These are phyloP conservation scores for Chroicocephalus ridibundus DNA, from an alignment of 2,113 vertebrate species.

Conservation along the genomic window DNA sequence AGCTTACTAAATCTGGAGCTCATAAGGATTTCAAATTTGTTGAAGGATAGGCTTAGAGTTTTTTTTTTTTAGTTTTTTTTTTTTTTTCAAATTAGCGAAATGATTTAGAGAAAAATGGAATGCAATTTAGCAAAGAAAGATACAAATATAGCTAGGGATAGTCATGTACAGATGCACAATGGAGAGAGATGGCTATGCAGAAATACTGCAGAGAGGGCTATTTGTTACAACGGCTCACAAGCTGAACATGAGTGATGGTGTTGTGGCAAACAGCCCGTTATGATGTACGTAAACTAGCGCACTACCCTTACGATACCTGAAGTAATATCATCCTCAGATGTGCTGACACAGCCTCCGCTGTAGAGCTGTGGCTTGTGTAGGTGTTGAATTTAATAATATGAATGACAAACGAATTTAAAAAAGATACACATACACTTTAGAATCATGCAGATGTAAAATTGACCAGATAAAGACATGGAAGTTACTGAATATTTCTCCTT, in stretches of 20 bases:
- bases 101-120: not conserved
- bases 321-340: not conserved
- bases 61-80: too few relatives aligned
- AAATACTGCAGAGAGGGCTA: not conserved
- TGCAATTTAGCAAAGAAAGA: not conserved
- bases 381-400: not conserved
- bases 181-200: not conserved
- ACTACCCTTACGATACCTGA: not conserved
- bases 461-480: not conserved
- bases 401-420: not conserved
- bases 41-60: not conserved
- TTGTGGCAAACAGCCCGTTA: not conserved
- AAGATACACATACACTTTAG: not conserved
- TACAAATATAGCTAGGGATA: not conserved
- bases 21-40: not conserved
- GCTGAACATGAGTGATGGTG: not conserved
- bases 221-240: not conserved
- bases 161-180: not conserved
- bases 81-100: not conserved
- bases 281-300: not conserved
- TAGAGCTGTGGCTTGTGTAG: not conserved
- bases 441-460: not conserved
- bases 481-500: not conserved
- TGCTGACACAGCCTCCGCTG: not conserved
- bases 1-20: not conserved